Base-by-base conservation (phyloP, 2,797 vertebrate genomes). In the Otolemur crassicaudatus region DNA sequence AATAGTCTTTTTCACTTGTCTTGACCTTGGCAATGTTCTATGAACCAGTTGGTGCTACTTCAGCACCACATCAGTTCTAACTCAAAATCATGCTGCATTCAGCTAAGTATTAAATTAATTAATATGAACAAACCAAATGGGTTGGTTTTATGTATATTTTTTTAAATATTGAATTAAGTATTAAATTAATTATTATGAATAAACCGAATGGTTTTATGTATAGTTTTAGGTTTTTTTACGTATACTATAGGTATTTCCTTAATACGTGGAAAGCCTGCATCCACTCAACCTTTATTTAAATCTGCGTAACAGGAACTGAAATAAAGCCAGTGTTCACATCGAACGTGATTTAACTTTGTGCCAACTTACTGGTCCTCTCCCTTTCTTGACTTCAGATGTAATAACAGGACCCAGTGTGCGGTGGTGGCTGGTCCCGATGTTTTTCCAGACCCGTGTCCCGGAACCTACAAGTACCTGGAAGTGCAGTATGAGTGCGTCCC, bases 401-500 rank as follows among this genome's bases (percentile, higher is more conserved):
- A 99, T 98, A 99, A 99, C 98, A 99, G 99, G 97, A 99, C 99
- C 14, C 99, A 99, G 97, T 99, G 99, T 93, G 99, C 99, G 0
- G 99, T 99, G 10, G 99, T 99, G 13, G 99, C 99, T 0, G 99
- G 99, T 96, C 99, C 99, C 0, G 99, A 99, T 46, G 99, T 99
- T 19, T 99, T 99, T 98, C 99, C 99, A 65, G 99, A 99, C 97
- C 99, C 99, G 0, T 99, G 99, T 97, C 99, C 99, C 0, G 99
- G 99, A 96, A 99, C 99, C 0, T 99, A 99, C 98, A 99, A 99
- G 97, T 99, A 99, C 97, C 99, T 99, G 97, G 99, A 99, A 98
- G 99, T 99, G 97, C 99, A 99, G 97, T 99, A 99, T 22, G 99
- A 99, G 98, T 99, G 99, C 97, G 99, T 99, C 43, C 99, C 99